Conservation (phyloP, 2,888 invertebrate species). For the Erebia aethiops region DNA sequence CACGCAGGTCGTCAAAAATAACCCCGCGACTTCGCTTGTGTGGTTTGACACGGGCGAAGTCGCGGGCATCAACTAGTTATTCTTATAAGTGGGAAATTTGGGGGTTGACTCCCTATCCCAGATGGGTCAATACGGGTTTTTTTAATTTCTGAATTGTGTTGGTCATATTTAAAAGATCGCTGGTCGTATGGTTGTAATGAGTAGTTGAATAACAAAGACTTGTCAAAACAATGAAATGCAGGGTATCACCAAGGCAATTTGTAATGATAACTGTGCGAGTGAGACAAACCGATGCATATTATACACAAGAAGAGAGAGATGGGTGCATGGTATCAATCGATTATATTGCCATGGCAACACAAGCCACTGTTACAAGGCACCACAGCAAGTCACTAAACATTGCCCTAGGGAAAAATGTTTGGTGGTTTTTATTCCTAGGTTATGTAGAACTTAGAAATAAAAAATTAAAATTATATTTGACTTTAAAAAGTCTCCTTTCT, state of each 20-base stretch:
- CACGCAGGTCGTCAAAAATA: too few species aligned
- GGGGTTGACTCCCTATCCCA: too few species aligned
- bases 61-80: too few species aligned
- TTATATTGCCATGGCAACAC: slow-evolving; percentile 60
- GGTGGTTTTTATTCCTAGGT: slow-evolving; percentile 1
- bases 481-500: too few species aligned
- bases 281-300: slow-evolving; percentile 27
- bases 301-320: slow-evolving; percentile 18
- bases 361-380: slow-evolving; percentile 32
- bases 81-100: too few species aligned
- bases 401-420: slow-evolving; percentile 1
- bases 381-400: slow-evolving; percentile 25
- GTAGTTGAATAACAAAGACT: neutral
- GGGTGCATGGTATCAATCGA: slow-evolving; percentile 63
- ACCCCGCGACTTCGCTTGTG: too few species aligned
- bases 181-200: neutral
- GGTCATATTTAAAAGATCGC: too few species aligned
- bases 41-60: too few species aligned
- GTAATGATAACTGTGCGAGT: slow-evolving; percentile 32
- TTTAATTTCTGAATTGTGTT: too few species aligned
- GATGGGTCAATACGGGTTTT: too few species aligned
- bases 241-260: slow-evolving; percentile 14
- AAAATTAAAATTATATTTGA: too few species aligned
- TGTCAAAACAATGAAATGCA: slow-evolving; percentile 10
- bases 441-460: too few species aligned